Conservation (phyloP, 1,140 invertebrate genomes). For the Oreohelix idahoensis region DNA sequence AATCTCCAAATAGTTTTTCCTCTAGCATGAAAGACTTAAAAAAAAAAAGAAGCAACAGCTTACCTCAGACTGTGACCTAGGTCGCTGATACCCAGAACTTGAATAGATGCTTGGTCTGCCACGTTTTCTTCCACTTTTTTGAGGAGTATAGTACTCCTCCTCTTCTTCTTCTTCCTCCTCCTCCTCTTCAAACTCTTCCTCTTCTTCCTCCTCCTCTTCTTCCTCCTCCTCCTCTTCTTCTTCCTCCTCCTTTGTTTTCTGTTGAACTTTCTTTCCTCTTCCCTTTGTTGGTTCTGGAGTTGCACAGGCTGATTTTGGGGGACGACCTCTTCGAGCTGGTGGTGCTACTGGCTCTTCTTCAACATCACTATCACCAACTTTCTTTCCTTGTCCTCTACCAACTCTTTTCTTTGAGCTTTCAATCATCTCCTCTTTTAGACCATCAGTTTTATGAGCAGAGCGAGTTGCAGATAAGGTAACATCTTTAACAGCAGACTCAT, state of each 20-base stretch:
- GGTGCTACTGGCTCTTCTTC: constrained; percentile 35
- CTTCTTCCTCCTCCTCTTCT: constrained; percentile 44
- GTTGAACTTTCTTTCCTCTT: constrained; percentile 24
- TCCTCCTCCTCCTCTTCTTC: constrained; percentile 33
- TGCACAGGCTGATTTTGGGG: constrained; percentile 13
- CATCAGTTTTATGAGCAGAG: not conserved
- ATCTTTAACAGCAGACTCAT: constrained; percentile 25
- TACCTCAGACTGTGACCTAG: constrained; percentile 42
- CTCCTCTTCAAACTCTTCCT: constrained; percentile 42
- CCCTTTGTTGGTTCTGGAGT: not conserved
- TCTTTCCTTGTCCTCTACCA: constrained; percentile 10
- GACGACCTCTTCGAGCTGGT: constrained; percentile 23
- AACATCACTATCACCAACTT: constrained; percentile 32
- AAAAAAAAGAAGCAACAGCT: not conserved
- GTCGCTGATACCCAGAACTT: constrained; percentile 25
- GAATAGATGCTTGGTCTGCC: not conserved
- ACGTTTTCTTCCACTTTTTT: constrained; percentile 29
- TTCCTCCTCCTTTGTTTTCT: constrained; percentile 35
- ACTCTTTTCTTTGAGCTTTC: constrained; percentile 26
- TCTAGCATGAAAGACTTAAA: no score
- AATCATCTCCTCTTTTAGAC: not conserved
- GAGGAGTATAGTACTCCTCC: constrained; percentile 20
- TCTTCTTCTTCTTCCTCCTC: constrained; percentile 49
- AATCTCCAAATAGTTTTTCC: no score
- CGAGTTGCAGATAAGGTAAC: not conserved